Percentiles rank a stretch among this genome's conserved stretches.
phyloP scores from a whole-genome alignment of 2,888 invertebrate species.

The Tachystola acroxantha region DNA sequence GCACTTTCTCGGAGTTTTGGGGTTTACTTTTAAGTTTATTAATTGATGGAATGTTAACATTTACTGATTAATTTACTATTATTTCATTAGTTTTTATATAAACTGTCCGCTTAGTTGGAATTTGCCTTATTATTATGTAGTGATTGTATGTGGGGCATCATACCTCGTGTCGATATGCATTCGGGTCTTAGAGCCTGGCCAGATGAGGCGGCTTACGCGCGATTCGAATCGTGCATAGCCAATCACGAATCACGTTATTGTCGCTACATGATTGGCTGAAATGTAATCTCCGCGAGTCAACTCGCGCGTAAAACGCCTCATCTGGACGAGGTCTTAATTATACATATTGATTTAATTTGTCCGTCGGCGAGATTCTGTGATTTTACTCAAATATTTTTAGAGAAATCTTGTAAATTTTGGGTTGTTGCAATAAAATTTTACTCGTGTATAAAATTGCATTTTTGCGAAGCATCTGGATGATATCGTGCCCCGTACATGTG shows the following conservation, averaged over 20 bases:
- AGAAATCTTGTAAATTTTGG: conserved; percentile 64
- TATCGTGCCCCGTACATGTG: conserved; percentile 45
- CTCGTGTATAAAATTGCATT: conserved; percentile 52
- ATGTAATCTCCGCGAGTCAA: no score
- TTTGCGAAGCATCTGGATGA: conserved; percentile 39
- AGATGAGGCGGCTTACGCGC: no score
- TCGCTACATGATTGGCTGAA: not conserved
- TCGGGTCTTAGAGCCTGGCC: no score
- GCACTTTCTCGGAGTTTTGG: conserved; percentile 47
- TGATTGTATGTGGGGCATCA: conserved; percentile 49
- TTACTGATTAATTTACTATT: conserved; percentile 29
- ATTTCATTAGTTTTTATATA: conserved; percentile 25
- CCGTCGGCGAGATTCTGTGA: conserved; percentile 43
- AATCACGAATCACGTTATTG: conserved; percentile 1
- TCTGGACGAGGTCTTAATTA: not conserved
- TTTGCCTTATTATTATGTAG: conserved; percentile 44
- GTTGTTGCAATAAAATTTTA: conserved; percentile 70
- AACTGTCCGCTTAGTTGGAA: conserved; percentile 30
- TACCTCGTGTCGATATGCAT: conserved; percentile 5
- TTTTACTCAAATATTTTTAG: conserved; percentile 38
- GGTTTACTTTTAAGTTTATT: conserved; percentile 50
- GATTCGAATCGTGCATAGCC: no score
- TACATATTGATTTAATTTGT: conserved; percentile 12
- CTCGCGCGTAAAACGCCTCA: no score
- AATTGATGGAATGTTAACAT: conserved; percentile 61